Evolutionary conservation across 1,140 invertebrate species (phyloP).

Genomic region (Lutraria rhynchaena): DNA sequence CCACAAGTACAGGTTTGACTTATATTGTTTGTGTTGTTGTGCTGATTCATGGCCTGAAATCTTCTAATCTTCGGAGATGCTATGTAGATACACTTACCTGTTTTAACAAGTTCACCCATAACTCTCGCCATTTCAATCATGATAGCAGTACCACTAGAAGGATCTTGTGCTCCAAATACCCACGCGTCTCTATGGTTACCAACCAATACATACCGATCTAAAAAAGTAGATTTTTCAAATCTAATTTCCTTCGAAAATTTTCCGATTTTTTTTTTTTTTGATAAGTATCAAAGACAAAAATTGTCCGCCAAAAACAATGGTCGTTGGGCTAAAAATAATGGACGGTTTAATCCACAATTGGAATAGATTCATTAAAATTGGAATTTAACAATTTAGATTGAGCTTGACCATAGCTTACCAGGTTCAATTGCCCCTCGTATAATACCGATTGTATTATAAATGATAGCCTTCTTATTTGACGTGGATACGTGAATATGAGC

Average conservation of each 20-base stretch:
- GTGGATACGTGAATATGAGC: slow-evolving; percentile 74
- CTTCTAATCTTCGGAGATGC: too few relatives aligned
- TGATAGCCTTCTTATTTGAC: slow-evolving; percentile 67
- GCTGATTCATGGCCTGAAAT: too few relatives aligned
- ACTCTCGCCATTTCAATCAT: slow-evolving; percentile 84
- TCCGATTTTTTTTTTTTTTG: too few relatives aligned
- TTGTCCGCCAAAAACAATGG: too few relatives aligned
- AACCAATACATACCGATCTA: slow-evolving; percentile 85
- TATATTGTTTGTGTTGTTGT: too few relatives aligned
- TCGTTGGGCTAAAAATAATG: too few relatives aligned
- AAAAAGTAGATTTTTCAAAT: not conserved
- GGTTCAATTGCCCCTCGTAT: slow-evolving; percentile 83
- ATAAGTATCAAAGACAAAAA: too few relatives aligned
- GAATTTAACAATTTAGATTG: not conserved
- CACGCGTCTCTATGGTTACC: slow-evolving; percentile 86
- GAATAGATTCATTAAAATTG: too few relatives aligned
- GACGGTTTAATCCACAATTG: too few relatives aligned
- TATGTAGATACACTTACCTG: slow-evolving; percentile 63
- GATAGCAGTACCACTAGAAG: slow-evolving; percentile 84
- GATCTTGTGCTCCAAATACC: slow-evolving; percentile 85
- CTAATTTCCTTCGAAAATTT: too few relatives aligned
- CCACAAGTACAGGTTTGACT: too few relatives aligned
- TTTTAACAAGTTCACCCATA: slow-evolving; percentile 81
- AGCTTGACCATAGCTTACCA: slow-evolving; percentile 69
- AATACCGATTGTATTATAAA: slow-evolving; percentile 83